Percentiles rank a stretch among this genome's conserved stretches.
Evolutionary conservation across 2,113 vertebrate genomes (phyloP).

Genomic region (Micronycteris hirsuta): DNA sequence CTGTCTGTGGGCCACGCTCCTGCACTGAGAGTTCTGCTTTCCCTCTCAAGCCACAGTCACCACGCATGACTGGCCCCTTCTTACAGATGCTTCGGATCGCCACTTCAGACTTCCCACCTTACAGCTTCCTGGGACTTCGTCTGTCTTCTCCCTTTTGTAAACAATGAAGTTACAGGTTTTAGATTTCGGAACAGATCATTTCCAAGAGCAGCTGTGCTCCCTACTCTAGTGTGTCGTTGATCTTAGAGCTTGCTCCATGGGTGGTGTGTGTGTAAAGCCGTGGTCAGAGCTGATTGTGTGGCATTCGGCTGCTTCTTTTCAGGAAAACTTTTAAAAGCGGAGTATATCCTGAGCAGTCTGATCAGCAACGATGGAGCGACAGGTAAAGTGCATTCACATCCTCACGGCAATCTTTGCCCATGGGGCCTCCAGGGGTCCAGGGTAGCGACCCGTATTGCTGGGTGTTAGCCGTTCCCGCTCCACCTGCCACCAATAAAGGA

Average conservation of each 20-base stretch:
- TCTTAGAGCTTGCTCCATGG: not conserved
- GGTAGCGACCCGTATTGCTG: too few species aligned
- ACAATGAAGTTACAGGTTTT: not conserved
- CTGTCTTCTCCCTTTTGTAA: not conserved
- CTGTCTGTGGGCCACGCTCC: not conserved
- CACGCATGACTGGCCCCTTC: too few species aligned
- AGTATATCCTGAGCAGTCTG: constrained; percentile 92
- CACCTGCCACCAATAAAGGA: not conserved
- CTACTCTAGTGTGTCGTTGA: not conserved
- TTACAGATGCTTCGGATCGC: too few species aligned
- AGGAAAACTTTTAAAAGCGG: constrained; percentile 96
- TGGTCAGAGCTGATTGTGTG: not conserved
- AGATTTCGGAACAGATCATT: not conserved
- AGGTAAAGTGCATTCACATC: constrained; percentile 72
- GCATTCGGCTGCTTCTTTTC: constrained; percentile 39
- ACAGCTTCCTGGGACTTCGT: too few species aligned
- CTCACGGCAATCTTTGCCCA: not conserved
- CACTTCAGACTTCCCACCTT: too few species aligned
- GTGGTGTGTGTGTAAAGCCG: not conserved
- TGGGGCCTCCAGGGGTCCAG: not conserved
- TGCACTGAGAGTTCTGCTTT: not conserved
- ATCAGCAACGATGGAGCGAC: constrained; percentile 88
- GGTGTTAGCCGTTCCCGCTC: too few species aligned
- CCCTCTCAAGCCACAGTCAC: not conserved
- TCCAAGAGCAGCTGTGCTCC: not conserved